Percentiles rank a stretch among this genome's conserved stretches.
Conservation (phyloP, 2,888 invertebrate species). For the Bruchidius siliquastri region DNA sequence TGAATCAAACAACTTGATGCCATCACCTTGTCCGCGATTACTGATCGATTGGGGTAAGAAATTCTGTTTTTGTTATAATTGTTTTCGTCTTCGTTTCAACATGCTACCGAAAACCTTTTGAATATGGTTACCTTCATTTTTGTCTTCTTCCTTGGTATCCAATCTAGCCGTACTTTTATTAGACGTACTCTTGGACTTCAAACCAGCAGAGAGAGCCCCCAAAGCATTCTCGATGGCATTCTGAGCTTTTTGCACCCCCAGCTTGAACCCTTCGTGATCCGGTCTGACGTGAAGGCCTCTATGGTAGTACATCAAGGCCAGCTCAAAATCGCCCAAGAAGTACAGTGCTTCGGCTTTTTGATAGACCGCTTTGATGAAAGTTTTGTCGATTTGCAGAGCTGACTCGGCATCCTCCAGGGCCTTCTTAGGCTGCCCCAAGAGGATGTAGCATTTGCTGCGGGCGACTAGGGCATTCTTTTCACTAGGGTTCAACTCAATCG, state of each 20-base stretch:
- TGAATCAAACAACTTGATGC: too few species aligned
- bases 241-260: constrained; percentile 87
- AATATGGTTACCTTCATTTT: constrained; percentile 10
- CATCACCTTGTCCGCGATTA: too few species aligned
- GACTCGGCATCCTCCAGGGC: constrained; percentile 82
- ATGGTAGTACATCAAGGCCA: constrained; percentile 88
- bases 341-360: constrained; percentile 92
- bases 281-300: constrained; percentile 79
- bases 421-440: constrained; percentile 77
- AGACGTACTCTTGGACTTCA: constrained; percentile 4
- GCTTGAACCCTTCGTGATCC: constrained; percentile 70
- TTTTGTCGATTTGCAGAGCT: constrained; percentile 69
- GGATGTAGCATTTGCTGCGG: constrained; percentile 81
- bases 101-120: background rate
- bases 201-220: constrained; percentile 44
- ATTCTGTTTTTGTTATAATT: background rate
- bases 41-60: background rate
- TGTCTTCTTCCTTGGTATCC: constrained; percentile 3
- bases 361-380: constrained; percentile 69
- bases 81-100: background rate
- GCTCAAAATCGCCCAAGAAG: constrained; percentile 88
- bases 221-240: constrained; percentile 92
- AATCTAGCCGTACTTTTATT: constrained; percentile 1
- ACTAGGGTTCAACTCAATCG: constrained; percentile 77
- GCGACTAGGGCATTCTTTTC: constrained; percentile 84